Evolutionary conservation across 2,797 vertebrate genomes (phyloP).

Genomic region (Lindbergichthys nudifrons): DNA sequence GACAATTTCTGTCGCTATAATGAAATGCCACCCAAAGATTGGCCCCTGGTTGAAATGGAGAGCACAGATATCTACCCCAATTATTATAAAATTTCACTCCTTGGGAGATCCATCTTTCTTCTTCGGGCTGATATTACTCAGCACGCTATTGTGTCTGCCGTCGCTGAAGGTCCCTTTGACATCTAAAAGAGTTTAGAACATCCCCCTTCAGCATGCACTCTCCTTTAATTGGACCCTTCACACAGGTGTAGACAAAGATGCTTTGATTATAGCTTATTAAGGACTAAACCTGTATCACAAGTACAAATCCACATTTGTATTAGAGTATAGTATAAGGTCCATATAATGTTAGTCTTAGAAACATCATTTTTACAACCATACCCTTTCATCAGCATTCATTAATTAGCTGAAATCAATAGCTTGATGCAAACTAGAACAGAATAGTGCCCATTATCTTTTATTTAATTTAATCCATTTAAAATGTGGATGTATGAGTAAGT

Average conservation of each 20-base stretch:
- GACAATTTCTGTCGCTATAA: conserved; percentile 90
- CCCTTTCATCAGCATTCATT: conserved; percentile 2
- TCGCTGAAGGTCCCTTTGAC: conserved; percentile 69
- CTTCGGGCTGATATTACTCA: conserved; percentile 68
- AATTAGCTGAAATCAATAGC: conserved; percentile 4
- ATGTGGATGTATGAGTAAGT: conserved; percentile 1
- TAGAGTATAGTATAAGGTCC: conserved; percentile 28
- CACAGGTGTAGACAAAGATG: conserved; percentile 52
- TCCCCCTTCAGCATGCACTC: conserved; percentile 47
- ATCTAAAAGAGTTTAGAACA: conserved; percentile 69
- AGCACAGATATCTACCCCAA: conserved; percentile 83
- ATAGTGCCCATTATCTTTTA: conserved; percentile 17
- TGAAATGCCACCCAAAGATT: conserved; percentile 88
- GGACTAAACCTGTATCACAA: conserved; percentile 35
- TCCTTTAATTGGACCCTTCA: conserved; percentile 58
- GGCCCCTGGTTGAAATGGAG: conserved; percentile 84
- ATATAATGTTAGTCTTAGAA: conserved; percentile 33
- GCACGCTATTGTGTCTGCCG: conserved; percentile 57
- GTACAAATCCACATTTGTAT: conserved; percentile 52
- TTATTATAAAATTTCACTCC: conserved; percentile 85
- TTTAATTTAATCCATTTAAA: conserved; percentile 10
- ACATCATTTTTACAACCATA: conserved; percentile 12
- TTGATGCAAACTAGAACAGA: background rate
- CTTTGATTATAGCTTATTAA: conserved; percentile 48
- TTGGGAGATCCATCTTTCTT: conserved; percentile 82